Percentiles rank a stretch among this genome's conserved stretches.
phyloP scores from a whole-genome alignment of 2,888 invertebrate species.

The Cataglyphis albicans region DNA sequence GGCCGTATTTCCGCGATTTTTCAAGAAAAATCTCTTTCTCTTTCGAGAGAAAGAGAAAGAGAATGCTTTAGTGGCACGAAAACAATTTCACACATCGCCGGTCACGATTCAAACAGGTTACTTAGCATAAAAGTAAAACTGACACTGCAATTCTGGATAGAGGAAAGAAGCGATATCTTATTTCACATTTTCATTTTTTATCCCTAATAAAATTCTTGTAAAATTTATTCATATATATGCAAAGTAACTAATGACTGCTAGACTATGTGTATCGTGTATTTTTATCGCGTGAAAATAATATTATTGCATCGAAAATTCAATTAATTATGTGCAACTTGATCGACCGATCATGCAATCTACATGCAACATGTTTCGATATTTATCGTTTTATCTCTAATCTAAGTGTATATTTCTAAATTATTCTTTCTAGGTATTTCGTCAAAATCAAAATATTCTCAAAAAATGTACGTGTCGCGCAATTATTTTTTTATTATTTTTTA shows the following conservation, averaged over 20 bases:
- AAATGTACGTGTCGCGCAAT: background rate
- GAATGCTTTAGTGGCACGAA: background rate
- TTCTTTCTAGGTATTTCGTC: background rate
- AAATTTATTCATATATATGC: slow-evolving; percentile 12
- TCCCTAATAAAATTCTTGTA: background rate
- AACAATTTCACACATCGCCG: background rate
- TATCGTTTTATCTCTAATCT: background rate
- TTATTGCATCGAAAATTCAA: slow-evolving; percentile 19
- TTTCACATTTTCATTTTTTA: background rate
- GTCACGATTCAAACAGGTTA: slow-evolving; percentile 7
- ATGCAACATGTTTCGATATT: background rate
- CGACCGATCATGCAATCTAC: background rate
- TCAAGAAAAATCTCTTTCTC: slow-evolving; percentile 3
- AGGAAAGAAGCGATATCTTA: slow-evolving; percentile 19
- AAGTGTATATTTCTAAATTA: background rate
- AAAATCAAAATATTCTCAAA: background rate
- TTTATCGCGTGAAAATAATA: slow-evolving; percentile 36
- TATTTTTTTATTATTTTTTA: background rate
- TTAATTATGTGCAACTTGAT: slow-evolving; percentile 26
- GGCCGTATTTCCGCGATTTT: slow-evolving; percentile 33
- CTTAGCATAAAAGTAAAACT: background rate
- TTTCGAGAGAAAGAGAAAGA: background rate
- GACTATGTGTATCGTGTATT: slow-evolving; percentile 12
- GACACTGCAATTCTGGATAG: background rate
- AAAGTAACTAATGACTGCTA: slow-evolving; percentile 5